Base-by-base conservation (phyloP, 2,113 vertebrate genomes). In the Acanthochromis polyacanthus region DNA sequence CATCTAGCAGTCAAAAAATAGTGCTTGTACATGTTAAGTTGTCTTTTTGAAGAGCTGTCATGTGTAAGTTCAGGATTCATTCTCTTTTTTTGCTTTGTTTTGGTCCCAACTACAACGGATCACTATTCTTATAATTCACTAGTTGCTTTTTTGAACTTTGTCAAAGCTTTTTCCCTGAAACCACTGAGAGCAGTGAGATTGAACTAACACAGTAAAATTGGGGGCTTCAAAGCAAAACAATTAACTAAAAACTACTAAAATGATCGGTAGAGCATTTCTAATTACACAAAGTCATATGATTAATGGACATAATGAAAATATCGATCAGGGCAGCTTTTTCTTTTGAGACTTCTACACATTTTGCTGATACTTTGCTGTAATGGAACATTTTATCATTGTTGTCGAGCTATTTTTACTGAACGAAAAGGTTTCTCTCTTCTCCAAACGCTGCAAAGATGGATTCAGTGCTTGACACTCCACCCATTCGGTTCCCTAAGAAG, bases 391-490 rank as follows among this genome's bases (percentile, higher is more conserved):
- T 23, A 61, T 61, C 57, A 46, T 0, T 7, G 14, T 22, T 14
- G 45, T 4, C 1, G 45, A 46, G 38, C 25, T 32, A 4, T 48
- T 57, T 53, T 16, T 43, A 22, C 17, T n/a, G 15, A 36, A 32
- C 17, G n/a, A 55, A 63, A 60, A 55, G 20, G n/a, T 51, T 57
- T 40, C 58, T 50, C 22, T 23, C 14, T 32, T 57, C 30, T n/a
- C n/a, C 8, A 36, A 48, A n/a, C 63, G 56, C 73, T 57, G 55
- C 32, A 59, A 23, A 71, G 59, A 9, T 48, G 20, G 10, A 51
- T 78, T 73, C n/a, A 25, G 66, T 58, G 59, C n/a, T 45, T 43
- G 40, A 62, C 36, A 36, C 61, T 66, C 74, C 84, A 56, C 61
- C 66, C 75, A 56, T 59, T 58, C 22, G 50, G 50, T 68, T 79